Evolutionary conservation across 2,888 invertebrate genomes (phyloP).

Genomic region (Heliconius cydno): DNA sequence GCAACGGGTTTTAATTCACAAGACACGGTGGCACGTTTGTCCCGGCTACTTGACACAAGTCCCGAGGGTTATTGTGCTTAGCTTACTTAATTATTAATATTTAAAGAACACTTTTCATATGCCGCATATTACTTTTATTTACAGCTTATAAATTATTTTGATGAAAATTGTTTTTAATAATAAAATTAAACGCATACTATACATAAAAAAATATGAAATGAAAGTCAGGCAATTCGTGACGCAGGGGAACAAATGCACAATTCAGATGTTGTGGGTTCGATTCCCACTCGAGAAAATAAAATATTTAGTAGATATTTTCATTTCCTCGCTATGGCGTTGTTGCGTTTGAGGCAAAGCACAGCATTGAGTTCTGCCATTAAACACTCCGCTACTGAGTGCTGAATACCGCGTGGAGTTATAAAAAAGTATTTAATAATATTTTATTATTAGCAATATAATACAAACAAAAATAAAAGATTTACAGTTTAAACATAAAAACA

Average conservation of each 20-base stretch:
- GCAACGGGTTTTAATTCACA: conserved; percentile 29
- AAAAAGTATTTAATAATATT: neutral
- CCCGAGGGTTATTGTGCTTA: conserved; percentile 9
- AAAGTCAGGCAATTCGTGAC: too few relatives aligned
- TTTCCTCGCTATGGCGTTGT: too few relatives aligned
- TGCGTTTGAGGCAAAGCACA: too few relatives aligned
- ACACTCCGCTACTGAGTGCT: too few relatives aligned
- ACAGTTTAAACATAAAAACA: conserved; percentile 15
- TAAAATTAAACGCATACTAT: neutral
- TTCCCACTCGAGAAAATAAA: too few relatives aligned
- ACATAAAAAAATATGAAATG: neutral
- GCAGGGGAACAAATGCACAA: too few relatives aligned
- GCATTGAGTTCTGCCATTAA: too few relatives aligned
- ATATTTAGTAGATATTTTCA: too few relatives aligned
- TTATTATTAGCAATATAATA: conserved; percentile 7
- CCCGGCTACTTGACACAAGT: conserved; percentile 20
- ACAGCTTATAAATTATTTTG: neutral
- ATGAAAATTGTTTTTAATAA: neutral
- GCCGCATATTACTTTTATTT: neutral
- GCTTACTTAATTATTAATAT: neutral
- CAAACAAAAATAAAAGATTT: conserved; percentile 12
- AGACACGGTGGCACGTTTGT: conserved; percentile 23
- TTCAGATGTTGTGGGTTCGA: too few relatives aligned
- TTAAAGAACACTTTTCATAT: conserved; percentile 6
- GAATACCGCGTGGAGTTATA: too few relatives aligned